Conservation (phyloP, 2,113 vertebrate genomes). For the Mobula hypostoma region DNA sequence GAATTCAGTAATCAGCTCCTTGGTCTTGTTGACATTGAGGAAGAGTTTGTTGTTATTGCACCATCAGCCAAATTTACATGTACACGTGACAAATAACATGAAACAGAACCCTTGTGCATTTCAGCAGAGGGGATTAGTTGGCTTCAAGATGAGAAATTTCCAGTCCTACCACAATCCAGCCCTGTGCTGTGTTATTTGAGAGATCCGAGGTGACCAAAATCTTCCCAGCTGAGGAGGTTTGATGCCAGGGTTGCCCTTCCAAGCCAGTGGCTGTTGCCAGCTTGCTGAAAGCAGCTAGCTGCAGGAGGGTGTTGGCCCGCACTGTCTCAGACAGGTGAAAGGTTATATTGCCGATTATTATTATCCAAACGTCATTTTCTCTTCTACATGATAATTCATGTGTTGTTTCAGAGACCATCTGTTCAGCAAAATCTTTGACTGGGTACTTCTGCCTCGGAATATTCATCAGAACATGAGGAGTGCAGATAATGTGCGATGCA, state of each 20-base stretch:
- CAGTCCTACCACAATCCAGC: background rate
- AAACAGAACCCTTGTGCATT: too few species aligned
- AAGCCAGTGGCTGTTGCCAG: background rate
- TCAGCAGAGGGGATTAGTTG: too few species aligned
- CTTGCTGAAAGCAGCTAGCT: background rate
- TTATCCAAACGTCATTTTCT: background rate
- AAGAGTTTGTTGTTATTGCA: too few species aligned
- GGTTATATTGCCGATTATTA: background rate
- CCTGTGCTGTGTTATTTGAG: too few species aligned
- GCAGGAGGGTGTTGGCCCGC: background rate
- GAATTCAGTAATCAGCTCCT: too few species aligned
- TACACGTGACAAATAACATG: too few species aligned
- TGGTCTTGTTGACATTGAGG: too few species aligned
- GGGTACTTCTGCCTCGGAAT: background rate
- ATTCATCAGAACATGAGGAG: background rate
- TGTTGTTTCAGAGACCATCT: slow-evolving; percentile 21
- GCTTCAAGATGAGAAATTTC: too few species aligned
- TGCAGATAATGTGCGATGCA: slow-evolving; percentile 27
- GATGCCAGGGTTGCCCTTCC: background rate
- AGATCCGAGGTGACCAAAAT: background rate
- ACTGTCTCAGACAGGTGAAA: background rate
- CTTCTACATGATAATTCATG: slow-evolving; percentile 25
- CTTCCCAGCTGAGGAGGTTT: background rate
- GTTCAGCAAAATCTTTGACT: background rate
- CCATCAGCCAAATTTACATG: too few species aligned